phyloP scores from a whole-genome alignment of 2,888 invertebrate species.

The Nemotelus nigrinus region DNA sequence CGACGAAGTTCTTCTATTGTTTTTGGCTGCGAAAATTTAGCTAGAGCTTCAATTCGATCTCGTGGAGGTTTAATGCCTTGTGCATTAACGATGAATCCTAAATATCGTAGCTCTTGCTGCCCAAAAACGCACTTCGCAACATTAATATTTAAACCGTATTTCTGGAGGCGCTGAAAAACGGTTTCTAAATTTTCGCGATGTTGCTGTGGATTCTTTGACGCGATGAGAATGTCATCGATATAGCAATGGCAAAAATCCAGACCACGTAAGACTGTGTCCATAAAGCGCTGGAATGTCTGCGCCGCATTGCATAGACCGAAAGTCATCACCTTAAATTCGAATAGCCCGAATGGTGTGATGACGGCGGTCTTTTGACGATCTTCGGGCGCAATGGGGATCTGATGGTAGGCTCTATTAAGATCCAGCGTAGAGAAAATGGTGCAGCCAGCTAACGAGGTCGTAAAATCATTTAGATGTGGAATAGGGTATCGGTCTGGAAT shows the following conservation, averaged over 20 bases:
- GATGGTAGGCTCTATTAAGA: conserved; percentile 54
- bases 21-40: conserved; percentile 37
- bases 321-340: conserved; percentile 55
- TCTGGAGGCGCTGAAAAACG: conserved; percentile 1
- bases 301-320: conserved; percentile 50
- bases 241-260: conserved; percentile 43
- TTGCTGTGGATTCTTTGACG: conserved; percentile 49
- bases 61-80: conserved; percentile 46
- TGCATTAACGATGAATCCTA: conserved; percentile 50
- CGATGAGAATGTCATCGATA: conserved; percentile 53
- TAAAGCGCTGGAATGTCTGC: conserved; percentile 1
- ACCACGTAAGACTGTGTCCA: conserved; percentile 52
- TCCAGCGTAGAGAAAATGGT: conserved; percentile 53
- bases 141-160: conserved; percentile 51
- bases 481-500: conserved; percentile 37
- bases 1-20: conserved; percentile 40
- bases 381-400: conserved; percentile 10
- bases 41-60: conserved; percentile 46
- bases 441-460: conserved; percentile 11
- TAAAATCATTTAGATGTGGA: conserved; percentile 31
- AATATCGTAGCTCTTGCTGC: conserved; percentile 46
- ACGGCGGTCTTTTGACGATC: conserved; percentile 9
- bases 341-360: conserved; percentile 57
- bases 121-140: conserved; percentile 52
- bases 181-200: conserved; percentile 41